Conservation (phyloP, 2,797 vertebrate species). For the Siniperca undulata region DNA sequence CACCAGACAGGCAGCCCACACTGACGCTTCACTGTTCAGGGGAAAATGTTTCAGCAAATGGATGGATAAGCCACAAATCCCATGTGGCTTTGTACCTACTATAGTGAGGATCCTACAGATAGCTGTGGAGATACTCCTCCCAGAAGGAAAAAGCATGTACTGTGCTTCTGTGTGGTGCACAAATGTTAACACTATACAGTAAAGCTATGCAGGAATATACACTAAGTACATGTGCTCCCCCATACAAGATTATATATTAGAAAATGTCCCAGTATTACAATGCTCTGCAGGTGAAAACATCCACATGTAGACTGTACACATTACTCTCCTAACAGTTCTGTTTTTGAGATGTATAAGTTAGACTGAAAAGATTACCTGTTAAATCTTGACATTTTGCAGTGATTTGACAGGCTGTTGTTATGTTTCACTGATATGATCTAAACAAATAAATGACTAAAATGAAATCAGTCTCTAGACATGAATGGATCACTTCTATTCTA, state of each 20-base stretch:
- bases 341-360: neutral
- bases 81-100: constrained; percentile 1
- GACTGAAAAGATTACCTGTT: neutral
- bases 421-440: neutral
- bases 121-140: neutral
- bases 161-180: neutral
- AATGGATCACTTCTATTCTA: neutral
- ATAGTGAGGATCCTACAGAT: neutral
- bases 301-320: neutral
- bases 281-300: neutral
- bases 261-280: neutral
- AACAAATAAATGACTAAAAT: neutral
- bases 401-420: neutral
- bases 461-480: neutral
- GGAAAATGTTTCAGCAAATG: constrained; percentile 39
- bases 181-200: neutral
- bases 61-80: constrained; percentile 20
- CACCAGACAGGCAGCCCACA: constrained; percentile 13
- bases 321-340: neutral
- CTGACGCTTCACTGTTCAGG: constrained; percentile 5
- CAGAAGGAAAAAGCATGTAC: neutral
- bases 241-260: neutral
- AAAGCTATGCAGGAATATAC: neutral
- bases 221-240: neutral
- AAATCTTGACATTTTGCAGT: neutral